These are phyloP conservation scores for Chaetophractus vellerosus DNA, from an alignment of 2,797 vertebrate species.

Conservation along the genomic window DNA sequence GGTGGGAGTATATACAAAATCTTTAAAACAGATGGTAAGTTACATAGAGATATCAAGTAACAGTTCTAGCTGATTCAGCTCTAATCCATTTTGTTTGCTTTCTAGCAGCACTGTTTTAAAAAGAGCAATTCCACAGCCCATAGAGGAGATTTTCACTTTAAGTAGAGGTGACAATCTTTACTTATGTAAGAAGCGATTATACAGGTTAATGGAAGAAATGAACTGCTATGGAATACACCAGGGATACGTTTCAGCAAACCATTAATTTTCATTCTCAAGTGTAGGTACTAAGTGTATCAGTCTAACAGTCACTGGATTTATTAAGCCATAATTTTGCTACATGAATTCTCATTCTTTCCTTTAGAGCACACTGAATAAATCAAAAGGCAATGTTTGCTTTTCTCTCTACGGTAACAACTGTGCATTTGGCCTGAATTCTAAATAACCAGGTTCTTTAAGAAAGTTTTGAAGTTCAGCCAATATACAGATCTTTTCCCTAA, in stretches of 20 bases:
- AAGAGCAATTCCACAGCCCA: slow-evolving; percentile 48
- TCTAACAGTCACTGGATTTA: slow-evolving; percentile 81
- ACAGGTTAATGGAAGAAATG: slow-evolving; percentile 78
- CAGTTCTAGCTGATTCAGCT: slow-evolving; percentile 36
- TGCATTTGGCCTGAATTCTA: slow-evolving; percentile 80
- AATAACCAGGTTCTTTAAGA: slow-evolving; percentile 77
- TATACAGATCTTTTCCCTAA: slow-evolving; percentile 73
- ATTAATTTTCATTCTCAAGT: slow-evolving; percentile 83
- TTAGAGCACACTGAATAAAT: slow-evolving; percentile 76
- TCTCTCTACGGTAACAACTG: slow-evolving; percentile 79
- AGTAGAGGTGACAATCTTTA: slow-evolving; percentile 69
- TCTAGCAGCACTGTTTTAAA: slow-evolving; percentile 69
- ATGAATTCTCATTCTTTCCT: slow-evolving; percentile 83
- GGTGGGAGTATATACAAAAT: slow-evolving; percentile 45
- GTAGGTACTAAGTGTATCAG: slow-evolving; percentile 79
- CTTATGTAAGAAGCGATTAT: slow-evolving; percentile 75
- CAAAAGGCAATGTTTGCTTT: slow-evolving; percentile 77
- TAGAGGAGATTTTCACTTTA: slow-evolving; percentile 66
- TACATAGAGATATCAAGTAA: slow-evolving; percentile 68
- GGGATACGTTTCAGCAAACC: slow-evolving; percentile 69
- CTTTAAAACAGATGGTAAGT: neutral
- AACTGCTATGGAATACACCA: slow-evolving; percentile 71
- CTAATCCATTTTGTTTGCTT: slow-evolving; percentile 70
- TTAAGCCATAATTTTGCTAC: slow-evolving; percentile 79
- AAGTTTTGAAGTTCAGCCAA: slow-evolving; percentile 82